Conservation (phyloP, 2,888 invertebrate species). For the Netelia melanura region DNA sequence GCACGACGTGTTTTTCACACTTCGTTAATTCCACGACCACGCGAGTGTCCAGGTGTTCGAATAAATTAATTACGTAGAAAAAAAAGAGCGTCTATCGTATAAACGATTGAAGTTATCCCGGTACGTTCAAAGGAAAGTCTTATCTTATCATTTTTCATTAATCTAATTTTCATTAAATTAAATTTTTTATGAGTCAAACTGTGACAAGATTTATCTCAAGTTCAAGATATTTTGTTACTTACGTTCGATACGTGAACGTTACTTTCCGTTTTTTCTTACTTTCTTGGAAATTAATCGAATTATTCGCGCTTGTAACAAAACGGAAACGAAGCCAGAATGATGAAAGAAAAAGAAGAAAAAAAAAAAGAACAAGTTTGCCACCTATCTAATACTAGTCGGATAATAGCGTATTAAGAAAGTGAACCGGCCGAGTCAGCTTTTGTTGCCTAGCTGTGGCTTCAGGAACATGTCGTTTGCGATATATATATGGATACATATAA, state of each 20-base stretch:
- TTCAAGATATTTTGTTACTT: too few species aligned
- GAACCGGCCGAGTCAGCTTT: slow-evolving; percentile 45
- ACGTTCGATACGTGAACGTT: too few species aligned
- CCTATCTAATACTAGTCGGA: slow-evolving; percentile 8
- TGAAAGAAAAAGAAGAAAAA: slow-evolving; percentile 6
- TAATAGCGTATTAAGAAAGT: slow-evolving; percentile 18
- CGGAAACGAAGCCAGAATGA: slow-evolving; percentile 45
- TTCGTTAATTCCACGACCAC: slow-evolving; percentile 13
- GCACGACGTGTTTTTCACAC: slow-evolving; percentile 52
- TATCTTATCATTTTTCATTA: too few species aligned
- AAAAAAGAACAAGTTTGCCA: slow-evolving; percentile 28
- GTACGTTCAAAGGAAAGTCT: too few species aligned
- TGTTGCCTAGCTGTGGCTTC: slow-evolving; percentile 70
- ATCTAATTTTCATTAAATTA: too few species aligned
- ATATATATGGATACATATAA: slow-evolving; percentile 32
- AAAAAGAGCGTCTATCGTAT: not conserved
- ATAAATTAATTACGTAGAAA: slow-evolving; percentile 21
- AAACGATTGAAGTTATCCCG: too few species aligned
- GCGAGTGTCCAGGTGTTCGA: slow-evolving; percentile 42
- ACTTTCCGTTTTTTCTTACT: too few species aligned
- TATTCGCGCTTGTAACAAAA: not conserved
- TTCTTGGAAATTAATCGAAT: not conserved
- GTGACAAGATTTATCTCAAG: too few species aligned
- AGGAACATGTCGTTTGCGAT: slow-evolving; percentile 65
- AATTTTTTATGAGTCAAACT: too few species aligned